Conservation (phyloP, 2,113 vertebrate genomes). For the Hypanus sabinus region DNA sequence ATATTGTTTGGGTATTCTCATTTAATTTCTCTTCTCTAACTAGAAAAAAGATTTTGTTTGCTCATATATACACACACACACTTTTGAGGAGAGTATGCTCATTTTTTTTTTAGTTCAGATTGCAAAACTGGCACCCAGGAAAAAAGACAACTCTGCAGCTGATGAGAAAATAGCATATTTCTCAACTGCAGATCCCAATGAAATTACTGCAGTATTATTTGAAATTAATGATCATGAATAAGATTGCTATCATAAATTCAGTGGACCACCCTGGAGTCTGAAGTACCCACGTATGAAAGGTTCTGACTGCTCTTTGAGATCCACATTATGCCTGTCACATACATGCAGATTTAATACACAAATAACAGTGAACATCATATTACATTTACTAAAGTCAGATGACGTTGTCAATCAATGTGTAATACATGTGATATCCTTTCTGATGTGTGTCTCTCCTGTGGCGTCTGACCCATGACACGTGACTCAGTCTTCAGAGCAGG, state of each 20-base stretch:
- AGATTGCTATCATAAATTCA: neutral
- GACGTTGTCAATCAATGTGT: no score
- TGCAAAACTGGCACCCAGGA: neutral
- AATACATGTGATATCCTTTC: no score
- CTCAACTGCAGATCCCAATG: neutral
- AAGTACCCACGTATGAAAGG: no score
- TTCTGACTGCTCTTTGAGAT: no score
- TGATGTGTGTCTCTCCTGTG: no score
- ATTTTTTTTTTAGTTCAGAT: constrained; percentile 23
- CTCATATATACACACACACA: no score
- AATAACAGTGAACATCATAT: no score
- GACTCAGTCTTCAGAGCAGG: no score
- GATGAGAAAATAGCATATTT: neutral
- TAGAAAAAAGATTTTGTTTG: neutral
- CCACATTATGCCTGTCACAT: no score
- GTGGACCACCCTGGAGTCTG: neutral
- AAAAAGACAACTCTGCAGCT: neutral
- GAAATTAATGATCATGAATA: constrained; percentile 11
- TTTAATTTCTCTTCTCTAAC: neutral
- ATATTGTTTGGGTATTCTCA: neutral
- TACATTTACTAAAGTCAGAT: no score
- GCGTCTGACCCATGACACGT: no score
- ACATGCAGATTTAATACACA: no score
- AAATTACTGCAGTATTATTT: neutral
- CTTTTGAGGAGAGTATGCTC: neutral